Conservation (phyloP, 2,797 vertebrate genomes). For the Phoebastria nigripes region DNA sequence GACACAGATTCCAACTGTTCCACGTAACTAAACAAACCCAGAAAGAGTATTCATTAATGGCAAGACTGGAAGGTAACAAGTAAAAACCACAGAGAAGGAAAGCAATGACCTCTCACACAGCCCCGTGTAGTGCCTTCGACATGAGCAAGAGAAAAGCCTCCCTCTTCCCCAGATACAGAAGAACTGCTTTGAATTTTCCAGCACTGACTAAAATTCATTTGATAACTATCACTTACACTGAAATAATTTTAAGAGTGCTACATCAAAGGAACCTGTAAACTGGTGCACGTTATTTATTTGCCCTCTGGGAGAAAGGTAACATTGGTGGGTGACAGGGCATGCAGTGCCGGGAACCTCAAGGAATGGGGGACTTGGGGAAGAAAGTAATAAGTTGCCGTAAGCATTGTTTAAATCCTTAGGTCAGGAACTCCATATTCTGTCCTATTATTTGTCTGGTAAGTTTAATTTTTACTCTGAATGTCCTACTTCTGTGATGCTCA, state of each 20-base stretch:
- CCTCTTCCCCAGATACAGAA: background rate
- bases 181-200: background rate
- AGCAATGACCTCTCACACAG: background rate
- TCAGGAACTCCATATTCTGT: background rate
- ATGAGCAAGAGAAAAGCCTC: background rate
- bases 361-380: background rate
- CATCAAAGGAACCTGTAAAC: background rate
- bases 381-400: background rate
- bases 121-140: background rate
- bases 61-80: background rate
- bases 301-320: background rate
- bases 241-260: background rate
- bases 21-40: background rate
- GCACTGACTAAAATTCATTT: background rate
- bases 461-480: background rate
- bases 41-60: background rate
- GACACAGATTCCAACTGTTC: background rate
- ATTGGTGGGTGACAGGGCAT: background rate
- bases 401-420: background rate
- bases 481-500: background rate
- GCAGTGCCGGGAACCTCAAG: background rate
- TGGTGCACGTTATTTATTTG: background rate
- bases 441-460: background rate
- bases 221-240: background rate
- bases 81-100: background rate